Evolutionary conservation across 1,140 invertebrate genomes (phyloP).

Genomic region (Teleogryllus occipitalis): DNA sequence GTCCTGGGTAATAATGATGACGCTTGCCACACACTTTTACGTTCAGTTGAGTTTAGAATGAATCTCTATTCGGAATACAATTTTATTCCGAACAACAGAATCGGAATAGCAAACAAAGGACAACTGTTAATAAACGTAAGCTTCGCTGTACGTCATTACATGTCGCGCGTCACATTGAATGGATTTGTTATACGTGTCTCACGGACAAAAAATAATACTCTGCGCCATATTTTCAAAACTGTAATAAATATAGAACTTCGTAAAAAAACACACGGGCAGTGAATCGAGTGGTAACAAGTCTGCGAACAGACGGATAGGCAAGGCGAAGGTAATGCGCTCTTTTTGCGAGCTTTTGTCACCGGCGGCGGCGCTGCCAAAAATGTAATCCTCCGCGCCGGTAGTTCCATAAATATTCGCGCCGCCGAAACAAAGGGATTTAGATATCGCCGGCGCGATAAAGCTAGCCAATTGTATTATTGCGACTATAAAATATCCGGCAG

Average conservation of each 20-base stretch:
- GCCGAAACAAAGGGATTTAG: background rate
- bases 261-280: background rate
- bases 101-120: too few species aligned
- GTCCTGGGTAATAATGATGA: too few species aligned
- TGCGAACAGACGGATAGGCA: background rate
- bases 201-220: background rate
- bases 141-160: too few species aligned
- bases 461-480: slow-evolving; percentile 4
- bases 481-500: background rate
- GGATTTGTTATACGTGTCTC: background rate
- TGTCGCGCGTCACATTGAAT: too few species aligned
- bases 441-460: background rate
- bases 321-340: background rate
- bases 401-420: background rate
- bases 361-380: background rate
- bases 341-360: background rate
- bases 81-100: too few species aligned
- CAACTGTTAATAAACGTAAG: too few species aligned
- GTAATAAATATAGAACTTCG: background rate
- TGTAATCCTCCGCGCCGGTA: background rate
- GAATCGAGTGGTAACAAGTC: background rate
- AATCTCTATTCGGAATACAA: too few species aligned
- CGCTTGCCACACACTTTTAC: too few species aligned
- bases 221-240: background rate
- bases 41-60: too few species aligned